phyloP scores from a whole-genome alignment of 2,888 invertebrate species.

The Epinotia brunnichana region DNA sequence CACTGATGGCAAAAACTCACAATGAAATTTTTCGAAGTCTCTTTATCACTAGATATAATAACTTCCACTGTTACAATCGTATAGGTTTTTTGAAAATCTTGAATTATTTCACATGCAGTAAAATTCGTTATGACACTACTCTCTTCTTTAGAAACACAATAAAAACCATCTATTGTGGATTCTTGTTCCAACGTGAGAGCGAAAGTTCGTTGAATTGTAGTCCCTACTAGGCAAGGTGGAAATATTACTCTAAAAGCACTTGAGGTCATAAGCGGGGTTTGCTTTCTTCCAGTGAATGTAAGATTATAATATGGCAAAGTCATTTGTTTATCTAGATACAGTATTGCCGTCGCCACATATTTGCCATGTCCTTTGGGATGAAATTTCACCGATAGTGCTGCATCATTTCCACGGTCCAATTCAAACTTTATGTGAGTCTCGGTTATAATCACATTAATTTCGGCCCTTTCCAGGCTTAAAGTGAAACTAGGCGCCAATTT shows the following conservation, averaged over 20 bases:
- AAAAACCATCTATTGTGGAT: slow-evolving; percentile 59
- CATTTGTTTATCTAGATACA: slow-evolving; percentile 73
- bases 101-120: slow-evolving; percentile 49
- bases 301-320: slow-evolving; percentile 72
- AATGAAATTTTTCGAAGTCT: slow-evolving; percentile 56
- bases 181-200: slow-evolving; percentile 60
- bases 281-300: slow-evolving; percentile 69
- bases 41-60: slow-evolving; percentile 53
- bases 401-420: slow-evolving; percentile 57
- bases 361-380: slow-evolving; percentile 70
- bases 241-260: slow-evolving; percentile 67
- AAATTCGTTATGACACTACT: slow-evolving; percentile 59
- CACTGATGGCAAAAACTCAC: slow-evolving; percentile 63
- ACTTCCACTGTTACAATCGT: slow-evolving; percentile 65
- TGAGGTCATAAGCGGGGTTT: slow-evolving; percentile 63
- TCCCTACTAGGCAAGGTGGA: slow-evolving; percentile 66
- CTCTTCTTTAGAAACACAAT: slow-evolving; percentile 62
- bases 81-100: slow-evolving; percentile 50
- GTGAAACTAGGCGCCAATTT: slow-evolving; percentile 70
- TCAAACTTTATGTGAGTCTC: slow-evolving; percentile 71
- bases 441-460: slow-evolving; percentile 56
- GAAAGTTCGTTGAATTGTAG: slow-evolving; percentile 54
- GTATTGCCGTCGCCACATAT: slow-evolving; percentile 67
- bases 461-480: slow-evolving; percentile 59
- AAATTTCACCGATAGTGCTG: slow-evolving; percentile 62